phyloP scores from a whole-genome alignment of 2,113 vertebrate genomes.

The Tangachromis dhanisi region DNA sequence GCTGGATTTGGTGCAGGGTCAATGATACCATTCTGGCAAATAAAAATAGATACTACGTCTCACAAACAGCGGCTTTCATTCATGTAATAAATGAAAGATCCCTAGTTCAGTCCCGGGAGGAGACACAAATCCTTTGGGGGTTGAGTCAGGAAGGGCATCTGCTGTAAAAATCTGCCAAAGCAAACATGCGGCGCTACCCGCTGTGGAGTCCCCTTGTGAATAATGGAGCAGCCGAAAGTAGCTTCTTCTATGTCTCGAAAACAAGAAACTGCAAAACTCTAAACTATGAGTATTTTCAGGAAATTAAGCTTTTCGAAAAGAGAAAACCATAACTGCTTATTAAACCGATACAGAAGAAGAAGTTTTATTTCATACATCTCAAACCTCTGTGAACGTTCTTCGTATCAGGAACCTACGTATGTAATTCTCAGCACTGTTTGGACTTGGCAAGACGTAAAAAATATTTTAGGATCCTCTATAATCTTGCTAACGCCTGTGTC shows the following conservation, averaged over 20 bases:
- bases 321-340: not conserved
- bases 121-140: not conserved
- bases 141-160: not conserved
- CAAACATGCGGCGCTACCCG: not conserved
- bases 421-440: not conserved
- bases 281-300: not conserved
- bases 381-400: accelerated
- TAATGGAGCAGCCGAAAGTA: not conserved
- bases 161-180: not conserved
- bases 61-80: not conserved
- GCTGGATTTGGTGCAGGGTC: not conserved
- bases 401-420: not conserved
- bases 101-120: not conserved
- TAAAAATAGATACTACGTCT: not conserved
- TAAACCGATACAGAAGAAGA: not conserved
- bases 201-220: not conserved
- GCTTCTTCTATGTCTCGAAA: not conserved
- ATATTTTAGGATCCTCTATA: not conserved
- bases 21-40: not conserved
- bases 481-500: accelerated
- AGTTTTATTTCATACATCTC: not conserved
- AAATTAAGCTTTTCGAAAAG: accelerated
- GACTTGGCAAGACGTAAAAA: not conserved
- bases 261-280: not conserved
- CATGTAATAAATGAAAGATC: not conserved